Evolutionary conservation across 37 sponge, comb jelly and placozoan genomes (phyloP).

Genomic region (Ianthella basta): DNA sequence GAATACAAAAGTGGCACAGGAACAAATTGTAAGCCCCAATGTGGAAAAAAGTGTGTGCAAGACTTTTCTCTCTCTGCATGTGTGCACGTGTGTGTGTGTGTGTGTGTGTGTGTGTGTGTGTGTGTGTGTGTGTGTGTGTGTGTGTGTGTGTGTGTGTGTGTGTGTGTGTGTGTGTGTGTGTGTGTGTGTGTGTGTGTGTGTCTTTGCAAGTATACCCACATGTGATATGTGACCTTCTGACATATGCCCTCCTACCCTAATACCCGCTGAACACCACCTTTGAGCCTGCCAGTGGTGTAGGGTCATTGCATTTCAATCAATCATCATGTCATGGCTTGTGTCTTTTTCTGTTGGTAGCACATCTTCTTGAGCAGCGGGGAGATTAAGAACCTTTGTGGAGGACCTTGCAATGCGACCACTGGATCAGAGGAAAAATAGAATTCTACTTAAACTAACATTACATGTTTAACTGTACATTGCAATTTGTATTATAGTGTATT

Average conservation of each 20-base stretch:
- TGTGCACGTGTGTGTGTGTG: constrained; percentile 2
- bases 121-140: background rate
- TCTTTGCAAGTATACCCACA: too few species aligned
- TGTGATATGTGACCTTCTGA: too few species aligned
- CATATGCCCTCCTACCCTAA: too few species aligned
- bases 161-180: constrained; percentile 21
- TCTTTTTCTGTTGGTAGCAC: constrained; percentile 24
- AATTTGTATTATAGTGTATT: background rate
- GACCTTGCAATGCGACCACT: constrained; percentile 36
- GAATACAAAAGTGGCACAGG: constrained; percentile 39
- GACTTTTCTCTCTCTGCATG: too few species aligned
- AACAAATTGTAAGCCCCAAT: constrained; percentile 70
- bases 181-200: too few species aligned
- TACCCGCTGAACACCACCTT: too few species aligned
- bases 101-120: constrained; percentile 30
- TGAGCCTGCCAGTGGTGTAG: too few species aligned
- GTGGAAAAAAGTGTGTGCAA: background rate
- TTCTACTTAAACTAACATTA: background rate
- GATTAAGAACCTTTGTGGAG: constrained; percentile 56
- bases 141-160: constrained; percentile 6
- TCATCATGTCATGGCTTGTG: too few species aligned
- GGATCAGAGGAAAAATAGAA: background rate
- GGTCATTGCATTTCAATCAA: too few species aligned
- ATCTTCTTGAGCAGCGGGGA: constrained; percentile 59
- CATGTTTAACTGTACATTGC: background rate